phyloP scores from a whole-genome alignment of 2,113 vertebrate genomes.

The Athene noctua region DNA sequence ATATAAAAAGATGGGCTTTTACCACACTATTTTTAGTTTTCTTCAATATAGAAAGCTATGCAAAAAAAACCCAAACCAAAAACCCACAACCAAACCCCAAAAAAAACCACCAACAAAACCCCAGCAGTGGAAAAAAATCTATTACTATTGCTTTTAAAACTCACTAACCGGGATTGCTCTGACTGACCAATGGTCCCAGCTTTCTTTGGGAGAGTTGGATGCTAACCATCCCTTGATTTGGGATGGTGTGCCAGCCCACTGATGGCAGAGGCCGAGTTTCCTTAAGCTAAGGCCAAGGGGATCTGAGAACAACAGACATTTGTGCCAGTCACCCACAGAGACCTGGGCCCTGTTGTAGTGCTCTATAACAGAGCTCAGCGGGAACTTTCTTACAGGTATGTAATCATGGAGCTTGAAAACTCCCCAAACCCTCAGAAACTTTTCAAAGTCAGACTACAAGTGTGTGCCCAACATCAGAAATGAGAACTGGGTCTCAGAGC shows the following conservation, averaged over 20 bases:
- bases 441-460: background rate
- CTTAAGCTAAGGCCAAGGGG: background rate
- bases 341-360: background rate
- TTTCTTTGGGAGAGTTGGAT: background rate
- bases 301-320: background rate
- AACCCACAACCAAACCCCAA: too few species aligned
- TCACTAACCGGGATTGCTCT: background rate
- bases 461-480: background rate
- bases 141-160: background rate
- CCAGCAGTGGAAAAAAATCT: accelerated
- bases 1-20: background rate
- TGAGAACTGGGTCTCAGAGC: background rate
- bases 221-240: background rate
- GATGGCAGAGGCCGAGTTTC: background rate
- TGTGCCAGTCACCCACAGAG: background rate
- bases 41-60: background rate
- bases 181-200: background rate
- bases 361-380: background rate
- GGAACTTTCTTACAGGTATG: background rate
- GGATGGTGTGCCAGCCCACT: background rate
- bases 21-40: background rate
- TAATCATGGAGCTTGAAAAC: background rate
- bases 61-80: accelerated
- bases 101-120: too few species aligned
- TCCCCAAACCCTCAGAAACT: background rate